Percentiles rank a stretch among this genome's conserved stretches.
Conservation (phyloP, 2,113 vertebrate species). For the Agapornis roseicollis region DNA sequence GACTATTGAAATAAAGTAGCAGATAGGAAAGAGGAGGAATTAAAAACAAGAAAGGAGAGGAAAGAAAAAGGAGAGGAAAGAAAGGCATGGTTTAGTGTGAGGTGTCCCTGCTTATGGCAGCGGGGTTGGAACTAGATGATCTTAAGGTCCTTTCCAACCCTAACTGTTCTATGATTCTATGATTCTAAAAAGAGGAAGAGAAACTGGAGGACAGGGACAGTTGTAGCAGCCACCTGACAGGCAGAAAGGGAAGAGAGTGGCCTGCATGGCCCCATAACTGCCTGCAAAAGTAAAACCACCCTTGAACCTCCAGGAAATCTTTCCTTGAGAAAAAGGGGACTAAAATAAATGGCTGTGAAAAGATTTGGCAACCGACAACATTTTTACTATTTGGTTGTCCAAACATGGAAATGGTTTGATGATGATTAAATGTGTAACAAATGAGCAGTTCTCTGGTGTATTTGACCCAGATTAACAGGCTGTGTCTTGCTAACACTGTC, state of each 20-base stretch:
- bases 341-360: not conserved
- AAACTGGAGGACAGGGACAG: not conserved
- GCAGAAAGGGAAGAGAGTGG: not conserved
- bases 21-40: not conserved
- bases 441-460: not conserved
- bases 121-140: too few species aligned
- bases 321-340: not conserved
- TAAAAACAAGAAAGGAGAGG: not conserved
- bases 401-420: not conserved
- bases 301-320: not conserved
- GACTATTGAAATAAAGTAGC: slow-evolving; percentile 19
- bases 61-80: not conserved
- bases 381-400: not conserved
- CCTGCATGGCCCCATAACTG: fast-evolving
- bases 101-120: too few species aligned
- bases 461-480: not conserved
- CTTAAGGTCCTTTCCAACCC: too few species aligned
- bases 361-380: not conserved
- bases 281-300: not conserved
- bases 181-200: not conserved
- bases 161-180: too few species aligned
- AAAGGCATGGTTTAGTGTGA: too few species aligned
- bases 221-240: not conserved
- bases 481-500: not conserved
- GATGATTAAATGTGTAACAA: not conserved